Percentiles rank a stretch among this genome's conserved stretches.
Conservation (phyloP, 2,113 vertebrate species). For the Saguinus imperator region DNA sequence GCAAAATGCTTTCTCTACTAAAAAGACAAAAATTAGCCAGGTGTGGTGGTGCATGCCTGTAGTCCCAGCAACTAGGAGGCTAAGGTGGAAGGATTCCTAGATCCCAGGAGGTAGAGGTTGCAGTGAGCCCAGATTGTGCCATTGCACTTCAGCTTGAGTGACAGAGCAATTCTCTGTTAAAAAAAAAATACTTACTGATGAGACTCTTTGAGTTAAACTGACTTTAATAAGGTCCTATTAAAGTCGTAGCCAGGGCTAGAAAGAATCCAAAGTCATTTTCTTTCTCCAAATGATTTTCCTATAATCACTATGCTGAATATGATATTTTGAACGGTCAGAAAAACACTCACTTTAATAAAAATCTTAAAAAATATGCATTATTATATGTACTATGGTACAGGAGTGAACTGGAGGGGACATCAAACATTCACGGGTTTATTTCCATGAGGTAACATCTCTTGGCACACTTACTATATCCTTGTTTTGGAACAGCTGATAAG, state of each 20-base stretch:
- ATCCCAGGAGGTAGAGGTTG: too few relatives aligned
- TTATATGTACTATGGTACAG: not conserved
- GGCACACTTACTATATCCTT: accelerated
- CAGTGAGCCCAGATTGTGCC: too few relatives aligned
- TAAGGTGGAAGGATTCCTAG: too few relatives aligned
- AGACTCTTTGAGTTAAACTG: not conserved
- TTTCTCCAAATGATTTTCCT: not conserved
- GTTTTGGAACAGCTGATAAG: slow-evolving; percentile 27
- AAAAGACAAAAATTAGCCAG: too few relatives aligned
- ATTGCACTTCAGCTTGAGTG: too few relatives aligned
- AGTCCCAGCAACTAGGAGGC: too few relatives aligned
- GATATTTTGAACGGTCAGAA: not conserved
- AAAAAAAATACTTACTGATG: too few relatives aligned
- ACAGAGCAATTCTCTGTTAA: too few relatives aligned
- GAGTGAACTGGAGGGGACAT: not conserved
- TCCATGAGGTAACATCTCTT: not conserved
- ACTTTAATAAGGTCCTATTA: not conserved
- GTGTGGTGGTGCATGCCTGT: too few relatives aligned
- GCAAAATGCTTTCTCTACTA: too few relatives aligned
- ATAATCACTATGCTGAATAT: not conserved
- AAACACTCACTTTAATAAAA: not conserved
- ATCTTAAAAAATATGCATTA: not conserved
- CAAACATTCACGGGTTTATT: not conserved
- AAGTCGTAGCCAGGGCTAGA: not conserved
- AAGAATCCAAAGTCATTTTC: not conserved